Conservation (phyloP, 2,888 invertebrate species). For the Nasonovia ribisnigri region DNA sequence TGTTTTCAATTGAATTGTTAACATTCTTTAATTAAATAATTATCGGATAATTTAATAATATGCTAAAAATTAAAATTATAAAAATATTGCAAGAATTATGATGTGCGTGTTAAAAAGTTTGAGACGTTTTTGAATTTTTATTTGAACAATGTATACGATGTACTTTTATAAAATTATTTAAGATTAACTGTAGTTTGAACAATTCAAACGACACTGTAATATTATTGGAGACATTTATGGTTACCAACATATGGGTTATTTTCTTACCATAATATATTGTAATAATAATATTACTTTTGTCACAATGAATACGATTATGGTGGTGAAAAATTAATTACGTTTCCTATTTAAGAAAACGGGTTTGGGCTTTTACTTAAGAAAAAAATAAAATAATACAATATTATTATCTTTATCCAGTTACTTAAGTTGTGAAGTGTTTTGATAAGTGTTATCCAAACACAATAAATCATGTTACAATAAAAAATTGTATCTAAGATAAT, state of each 20-base stretch:
- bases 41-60: not conserved
- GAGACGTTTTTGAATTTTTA: not conserved
- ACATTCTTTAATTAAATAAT: not conserved
- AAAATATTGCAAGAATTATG: not conserved
- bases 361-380: not conserved
- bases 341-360: not conserved
- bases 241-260: not conserved
- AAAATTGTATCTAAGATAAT: not conserved
- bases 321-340: not conserved
- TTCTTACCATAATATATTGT: not conserved
- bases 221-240: not conserved
- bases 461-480: not conserved
- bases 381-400: too few relatives aligned
- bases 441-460: not conserved
- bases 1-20: not conserved
- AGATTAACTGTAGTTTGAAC: not conserved
- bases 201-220: not conserved
- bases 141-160: not conserved
- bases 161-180: not conserved
- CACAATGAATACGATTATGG: not conserved
- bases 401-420: not conserved
- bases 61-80: not conserved
- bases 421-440: not conserved
- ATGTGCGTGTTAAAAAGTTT: not conserved
- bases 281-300: not conserved